Percentiles rank a stretch among this genome's conserved stretches.
phyloP scores from a whole-genome alignment of 2,888 invertebrate species.

The Hirtodrosophila histrioides region DNA sequence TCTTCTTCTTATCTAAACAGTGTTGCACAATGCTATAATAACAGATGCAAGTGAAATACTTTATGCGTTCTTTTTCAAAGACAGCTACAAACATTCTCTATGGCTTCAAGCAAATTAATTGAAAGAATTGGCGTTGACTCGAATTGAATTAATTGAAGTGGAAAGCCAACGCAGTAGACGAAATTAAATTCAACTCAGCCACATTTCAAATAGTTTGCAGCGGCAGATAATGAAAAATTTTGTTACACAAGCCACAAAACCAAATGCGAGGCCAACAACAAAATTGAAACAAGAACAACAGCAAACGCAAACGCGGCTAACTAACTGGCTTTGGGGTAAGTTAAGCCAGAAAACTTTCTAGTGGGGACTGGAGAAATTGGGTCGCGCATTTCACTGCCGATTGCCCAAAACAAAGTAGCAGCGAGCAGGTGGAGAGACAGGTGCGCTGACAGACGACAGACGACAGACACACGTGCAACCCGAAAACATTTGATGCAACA shows the following conservation, averaged over 20 bases:
- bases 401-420: constrained; percentile 55
- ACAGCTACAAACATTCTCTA: constrained; percentile 10
- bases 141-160: constrained; percentile 30
- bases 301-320: constrained; percentile 34
- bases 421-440: constrained; percentile 17
- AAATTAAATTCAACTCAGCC: constrained; percentile 49
- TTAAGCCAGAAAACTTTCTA: constrained; percentile 39
- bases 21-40: constrained; percentile 11
- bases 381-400: constrained; percentile 49
- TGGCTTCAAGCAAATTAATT: constrained; percentile 22
- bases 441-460: constrained; percentile 47
- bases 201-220: constrained; percentile 38
- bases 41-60: neutral
- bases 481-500: constrained; percentile 66
- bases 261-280: constrained; percentile 4
- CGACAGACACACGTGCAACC: constrained; percentile 47
- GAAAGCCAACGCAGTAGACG: constrained; percentile 25
- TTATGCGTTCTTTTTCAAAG: neutral
- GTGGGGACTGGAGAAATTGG: neutral
- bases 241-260: constrained; percentile 11
- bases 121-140: constrained; percentile 7
- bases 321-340: constrained; percentile 29
- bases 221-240: constrained; percentile 31
- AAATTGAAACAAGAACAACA: constrained; percentile 21
- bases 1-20: constrained; percentile 1